A percentile compares a stretch with the other conserved stretches of the same genome.
Evolutionary conservation across 2,113 vertebrate species (phyloP).

Genomic region (Xiphias gladius): DNA sequence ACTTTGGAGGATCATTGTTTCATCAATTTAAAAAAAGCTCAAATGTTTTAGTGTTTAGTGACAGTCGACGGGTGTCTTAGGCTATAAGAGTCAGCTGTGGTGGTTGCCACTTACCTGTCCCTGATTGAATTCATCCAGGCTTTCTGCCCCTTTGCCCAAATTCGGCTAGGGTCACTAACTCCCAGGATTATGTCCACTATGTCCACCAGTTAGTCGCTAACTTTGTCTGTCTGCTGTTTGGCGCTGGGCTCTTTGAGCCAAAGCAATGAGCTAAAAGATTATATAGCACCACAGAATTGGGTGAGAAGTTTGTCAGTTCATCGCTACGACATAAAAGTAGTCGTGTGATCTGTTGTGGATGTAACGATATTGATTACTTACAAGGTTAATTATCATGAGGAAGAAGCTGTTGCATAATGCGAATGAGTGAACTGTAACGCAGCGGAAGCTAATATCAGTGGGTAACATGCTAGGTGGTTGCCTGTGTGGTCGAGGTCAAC

Average conservation of each 20-base stretch:
- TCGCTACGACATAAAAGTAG: background rate
- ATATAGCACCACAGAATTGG: background rate
- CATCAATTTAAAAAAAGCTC: background rate
- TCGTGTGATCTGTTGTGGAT: background rate
- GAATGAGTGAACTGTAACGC: background rate
- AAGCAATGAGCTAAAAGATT: background rate
- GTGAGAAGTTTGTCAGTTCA: background rate
- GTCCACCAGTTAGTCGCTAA: too few species aligned
- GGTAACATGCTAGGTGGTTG: background rate
- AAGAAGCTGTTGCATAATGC: background rate
- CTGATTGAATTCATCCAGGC: background rate
- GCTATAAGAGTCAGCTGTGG: too few species aligned
- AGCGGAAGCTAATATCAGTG: background rate
- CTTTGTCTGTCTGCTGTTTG: too few species aligned
- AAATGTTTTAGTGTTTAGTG: background rate
- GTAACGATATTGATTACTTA: background rate
- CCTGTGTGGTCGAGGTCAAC: constrained; percentile 14
- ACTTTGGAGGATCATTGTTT: background rate
- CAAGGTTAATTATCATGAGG: background rate
- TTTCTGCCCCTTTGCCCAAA: background rate
- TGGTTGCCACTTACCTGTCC: background rate
- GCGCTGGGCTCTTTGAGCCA: too few species aligned
- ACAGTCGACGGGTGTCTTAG: background rate
- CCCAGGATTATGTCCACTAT: too few species aligned
- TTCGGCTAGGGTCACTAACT: background rate